Conservation (phyloP, 2,888 invertebrate species). For the Cryptocheilus praepositus region DNA sequence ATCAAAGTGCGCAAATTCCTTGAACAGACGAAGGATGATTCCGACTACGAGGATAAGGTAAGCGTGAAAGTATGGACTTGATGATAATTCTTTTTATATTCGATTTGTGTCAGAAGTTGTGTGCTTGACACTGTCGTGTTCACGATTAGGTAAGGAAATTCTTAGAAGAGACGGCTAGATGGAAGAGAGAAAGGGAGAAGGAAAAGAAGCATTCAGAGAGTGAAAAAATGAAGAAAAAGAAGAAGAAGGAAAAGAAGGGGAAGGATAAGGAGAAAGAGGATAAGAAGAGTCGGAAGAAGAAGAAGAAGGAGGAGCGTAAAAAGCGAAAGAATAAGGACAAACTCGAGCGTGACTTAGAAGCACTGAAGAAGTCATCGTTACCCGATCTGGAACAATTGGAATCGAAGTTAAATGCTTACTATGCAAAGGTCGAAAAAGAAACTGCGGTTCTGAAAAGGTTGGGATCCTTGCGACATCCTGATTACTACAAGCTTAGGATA, state of each 20-base stretch:
- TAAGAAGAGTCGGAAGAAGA: constrained; percentile 76
- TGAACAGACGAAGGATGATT: constrained; percentile 88
- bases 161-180: constrained; percentile 88
- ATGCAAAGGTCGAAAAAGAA: constrained; percentile 85
- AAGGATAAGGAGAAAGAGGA: constrained; percentile 82
- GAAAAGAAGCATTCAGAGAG: constrained; percentile 84
- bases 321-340: constrained; percentile 76
- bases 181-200: constrained; percentile 84
- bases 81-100: constrained; percentile 6
- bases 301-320: constrained; percentile 81
- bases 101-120: background rate
- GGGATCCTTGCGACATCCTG: constrained; percentile 51
- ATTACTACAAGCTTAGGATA: constrained; percentile 12
- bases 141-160: constrained; percentile 84
- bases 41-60: constrained; percentile 87
- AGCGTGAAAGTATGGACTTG: constrained; percentile 18
- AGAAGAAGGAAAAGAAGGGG: constrained; percentile 84
- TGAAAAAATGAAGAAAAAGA: constrained; percentile 81
- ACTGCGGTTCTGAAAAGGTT: constrained; percentile 77
- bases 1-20: constrained; percentile 84
- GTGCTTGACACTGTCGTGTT: constrained; percentile 8
- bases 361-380: constrained; percentile 81
- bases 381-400: constrained; percentile 86
- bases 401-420: constrained; percentile 86
- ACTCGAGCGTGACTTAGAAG: constrained; percentile 80